Evolutionary conservation across 2,113 vertebrate species (phyloP), one percentile per base, ranked within the genome.

Genomic region (Tragelaphus scriptus): DNA sequence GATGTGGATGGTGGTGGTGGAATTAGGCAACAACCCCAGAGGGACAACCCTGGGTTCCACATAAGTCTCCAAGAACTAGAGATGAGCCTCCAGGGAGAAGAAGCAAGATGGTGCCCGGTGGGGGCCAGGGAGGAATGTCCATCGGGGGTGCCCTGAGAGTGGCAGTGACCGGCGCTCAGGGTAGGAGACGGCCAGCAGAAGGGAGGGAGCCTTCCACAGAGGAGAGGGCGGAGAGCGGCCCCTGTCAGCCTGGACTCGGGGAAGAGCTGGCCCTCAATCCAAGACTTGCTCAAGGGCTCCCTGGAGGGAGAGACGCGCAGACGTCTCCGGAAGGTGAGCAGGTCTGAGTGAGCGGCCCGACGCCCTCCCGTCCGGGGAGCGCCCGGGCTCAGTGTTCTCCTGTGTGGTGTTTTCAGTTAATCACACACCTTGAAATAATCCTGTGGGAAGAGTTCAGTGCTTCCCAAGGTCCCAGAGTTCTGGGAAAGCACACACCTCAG

Each of bases 241-340:
- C 28, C 79, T 21, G 49, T 16, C 10, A 2, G 10, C 79, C 30
- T 32, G 77, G 28, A 15, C 40, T 11, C 4, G 2, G 30, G 7
- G 7, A 3, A 12, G 16, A 26, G 58, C 56, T 36, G 9, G n/a
- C 68, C 68, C 17, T 61, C 19, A 23, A 0, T 51, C 47, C 16
- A 80, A 21, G 28, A 9, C 55, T 16, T 44, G 3, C 36, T 1
- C 3, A 15, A 2, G 6, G 1, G n/a, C 71, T 17, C 30, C 44
- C 51, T 1, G 16, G 44, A 17, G 36, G 28, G 36, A 80, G 28
- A 26, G 25, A 17, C 2, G 9, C 19, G 1, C 2, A 15, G 11
- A 6, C 1, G 0, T 12, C 10, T 87, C n/a, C 1, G 65, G 47
- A 7, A 1, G 1, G n/a, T 6, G 0, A 13, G 2, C 14, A 10